Conservation (phyloP, 2,797 vertebrate genomes). For the Lates japonicus region DNA sequence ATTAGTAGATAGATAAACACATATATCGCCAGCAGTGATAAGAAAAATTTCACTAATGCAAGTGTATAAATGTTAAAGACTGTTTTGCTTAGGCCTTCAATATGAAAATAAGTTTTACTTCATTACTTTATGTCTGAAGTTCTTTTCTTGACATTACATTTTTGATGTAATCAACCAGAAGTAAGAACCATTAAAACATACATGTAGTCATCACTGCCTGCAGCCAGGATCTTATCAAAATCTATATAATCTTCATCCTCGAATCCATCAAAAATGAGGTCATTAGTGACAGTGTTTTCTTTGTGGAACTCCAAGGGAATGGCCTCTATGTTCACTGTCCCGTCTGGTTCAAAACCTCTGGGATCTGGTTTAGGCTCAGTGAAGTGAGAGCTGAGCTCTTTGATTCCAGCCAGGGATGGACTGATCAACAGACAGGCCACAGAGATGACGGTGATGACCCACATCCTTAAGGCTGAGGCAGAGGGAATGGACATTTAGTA, state of each 20-base stretch:
- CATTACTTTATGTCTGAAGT: not conserved
- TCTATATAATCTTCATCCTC: conserved; percentile 97
- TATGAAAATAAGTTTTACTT: no score
- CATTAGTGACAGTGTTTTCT: conserved; percentile 95
- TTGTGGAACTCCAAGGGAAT: conserved; percentile 90
- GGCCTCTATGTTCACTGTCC: conserved; percentile 68
- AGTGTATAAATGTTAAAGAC: not conserved
- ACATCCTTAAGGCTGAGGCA: conserved; percentile 85
- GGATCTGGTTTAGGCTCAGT: conserved; percentile 53
- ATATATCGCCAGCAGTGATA: not conserved
- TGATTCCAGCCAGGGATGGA: conserved; percentile 83
- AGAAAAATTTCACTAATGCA: not conserved
- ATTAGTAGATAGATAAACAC: no score
- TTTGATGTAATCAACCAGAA: not conserved
- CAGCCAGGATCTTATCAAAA: conserved; percentile 89
- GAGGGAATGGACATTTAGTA: conserved; percentile 20
- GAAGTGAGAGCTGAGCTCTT: conserved; percentile 87
- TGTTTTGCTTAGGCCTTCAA: not conserved
- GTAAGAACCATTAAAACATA: conserved; percentile 54
- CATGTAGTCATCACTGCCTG: conserved; percentile 86
- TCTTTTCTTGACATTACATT: not conserved
- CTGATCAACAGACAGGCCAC: conserved; percentile 81
- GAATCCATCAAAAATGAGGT: conserved; percentile 90
- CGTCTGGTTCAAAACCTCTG: conserved; percentile 52
- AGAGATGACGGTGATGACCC: conserved; percentile 73